Evolutionary conservation across 1,140 invertebrate genomes (phyloP), one percentile per base, ranked within the genome.

Genomic region (Bombus fervidus): DNA sequence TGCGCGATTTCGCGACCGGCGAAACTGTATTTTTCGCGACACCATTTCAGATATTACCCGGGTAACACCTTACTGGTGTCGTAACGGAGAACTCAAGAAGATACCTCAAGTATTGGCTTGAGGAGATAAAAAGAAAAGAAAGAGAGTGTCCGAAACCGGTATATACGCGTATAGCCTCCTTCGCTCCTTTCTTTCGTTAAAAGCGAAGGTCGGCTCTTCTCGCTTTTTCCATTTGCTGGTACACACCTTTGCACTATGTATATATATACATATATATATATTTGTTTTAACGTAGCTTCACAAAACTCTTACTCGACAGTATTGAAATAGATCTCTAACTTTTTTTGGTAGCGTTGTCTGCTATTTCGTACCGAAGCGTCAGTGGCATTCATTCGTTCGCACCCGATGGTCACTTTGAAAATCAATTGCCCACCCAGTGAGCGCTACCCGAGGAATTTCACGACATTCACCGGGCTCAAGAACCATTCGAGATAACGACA

Each of bases 391-490:
- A 34, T 84, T 73, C 77, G 81, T 34, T 84, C 66, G 85, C 81
- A 79, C 71, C 72, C 66, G 71, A 78, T 66, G 72, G 77, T 83
- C 88, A 90, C 87, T 80, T 86, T 82, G 86, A 90, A 91, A 91
- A 91, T 91, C 90, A 83, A 91, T 91, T 57, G 87, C 68, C 73
- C 89, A 87, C 86, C 81, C 85, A 84, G 64, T 62, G 77, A 47
- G 73, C 86, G 71, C 76, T 74, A 85, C 31, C 25, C 72, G 80
- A 64, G 86, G 34, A 53, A 69, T 83, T 73, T 84, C 74, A 80
- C 88, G 88, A 72, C 69, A 76, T 72, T 86, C 86, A 88, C 74
- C 79, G 59, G 73, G 47, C 39, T 79, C 71, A 80, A 85, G 72
- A 79, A 90, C 53, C 83, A 39, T 82, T 83, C 84, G 64, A 74